A percentile compares a stretch with the other conserved stretches of the same genome.
Conservation (phyloP, 1,140 invertebrate species). For the Temnothorax curvispinosus region DNA sequence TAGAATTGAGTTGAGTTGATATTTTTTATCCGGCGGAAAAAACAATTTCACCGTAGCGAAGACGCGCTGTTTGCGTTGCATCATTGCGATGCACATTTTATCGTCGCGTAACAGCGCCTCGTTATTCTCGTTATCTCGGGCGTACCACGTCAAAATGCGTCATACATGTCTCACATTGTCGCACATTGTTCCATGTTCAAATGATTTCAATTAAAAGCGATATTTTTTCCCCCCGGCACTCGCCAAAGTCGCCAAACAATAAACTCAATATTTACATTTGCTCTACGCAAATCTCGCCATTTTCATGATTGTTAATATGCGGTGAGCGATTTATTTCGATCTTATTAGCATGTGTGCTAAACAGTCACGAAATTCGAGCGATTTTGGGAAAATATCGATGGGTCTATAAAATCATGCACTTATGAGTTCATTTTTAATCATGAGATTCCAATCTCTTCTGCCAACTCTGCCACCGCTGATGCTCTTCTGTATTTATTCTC, state of each 20-base stretch:
- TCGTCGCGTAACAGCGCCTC: not conserved
- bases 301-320: constrained; percentile 31
- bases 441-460: not conserved
- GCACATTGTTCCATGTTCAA: constrained; percentile 17
- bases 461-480: not conserved
- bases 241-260: constrained; percentile 14
- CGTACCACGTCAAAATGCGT: constrained; percentile 28
- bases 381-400: not conserved
- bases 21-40: constrained; percentile 33
- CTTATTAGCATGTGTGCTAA: constrained; percentile 35
- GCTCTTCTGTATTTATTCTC: not conserved
- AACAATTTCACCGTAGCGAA: constrained; percentile 33
- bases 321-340: constrained; percentile 3
- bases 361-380: not conserved
- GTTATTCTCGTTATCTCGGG: constrained; percentile 44
- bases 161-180: constrained; percentile 34
- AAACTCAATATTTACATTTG: constrained; percentile 42
- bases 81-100: constrained; percentile 41
- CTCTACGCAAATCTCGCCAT: constrained; percentile 2
- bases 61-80: constrained; percentile 38
- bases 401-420: not conserved
- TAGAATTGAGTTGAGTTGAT: constrained; percentile 10
- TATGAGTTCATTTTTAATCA: not conserved
- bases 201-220: constrained; percentile 44
- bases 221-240: constrained; percentile 8